These are phyloP conservation scores for Aleiodes alternator DNA, from an alignment of 2,888 invertebrate genomes.

Conservation along the genomic window DNA sequence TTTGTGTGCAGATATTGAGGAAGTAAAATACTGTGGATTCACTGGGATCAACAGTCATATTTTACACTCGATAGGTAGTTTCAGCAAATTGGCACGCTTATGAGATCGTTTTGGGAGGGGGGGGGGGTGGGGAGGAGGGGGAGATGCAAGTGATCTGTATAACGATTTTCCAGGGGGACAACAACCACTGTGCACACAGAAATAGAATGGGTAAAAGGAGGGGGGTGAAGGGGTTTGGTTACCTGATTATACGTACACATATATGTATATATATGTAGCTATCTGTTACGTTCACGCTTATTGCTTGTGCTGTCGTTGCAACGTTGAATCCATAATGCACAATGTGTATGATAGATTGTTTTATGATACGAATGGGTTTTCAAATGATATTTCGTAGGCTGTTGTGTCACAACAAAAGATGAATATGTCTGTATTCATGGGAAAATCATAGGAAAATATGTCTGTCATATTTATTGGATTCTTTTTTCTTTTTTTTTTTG, in stretches of 20 bases:
- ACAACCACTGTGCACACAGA: not conserved
- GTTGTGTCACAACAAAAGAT: constrained; percentile 31
- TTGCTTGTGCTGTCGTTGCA: constrained; percentile 17
- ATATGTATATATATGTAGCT: constrained; percentile 24
- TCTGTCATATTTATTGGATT: no score
- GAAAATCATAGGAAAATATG: constrained; percentile 1
- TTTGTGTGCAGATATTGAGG: no score
- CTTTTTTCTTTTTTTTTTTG: not conserved
- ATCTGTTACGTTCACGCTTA: constrained; percentile 26
- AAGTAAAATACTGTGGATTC: constrained; percentile 22
- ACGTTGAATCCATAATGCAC: constrained; percentile 38
- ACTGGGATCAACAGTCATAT: constrained; percentile 37
- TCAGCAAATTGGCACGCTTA: constrained; percentile 40
- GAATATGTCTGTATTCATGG: constrained; percentile 23
- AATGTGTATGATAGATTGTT: constrained; percentile 36
- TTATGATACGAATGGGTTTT: not conserved
- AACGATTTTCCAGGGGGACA: not conserved
- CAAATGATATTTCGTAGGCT: constrained; percentile 28
- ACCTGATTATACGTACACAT: constrained; percentile 28
- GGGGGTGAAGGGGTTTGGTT: constrained; percentile 18
- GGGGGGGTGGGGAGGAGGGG: not conserved
- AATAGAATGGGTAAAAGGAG: not conserved
- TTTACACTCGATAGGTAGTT: constrained; percentile 39
- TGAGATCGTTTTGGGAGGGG: constrained; percentile 24
- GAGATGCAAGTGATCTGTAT: constrained; percentile 27